Conservation (phyloP, 2,888 invertebrate species). For the Campopleginae sp. region DNA sequence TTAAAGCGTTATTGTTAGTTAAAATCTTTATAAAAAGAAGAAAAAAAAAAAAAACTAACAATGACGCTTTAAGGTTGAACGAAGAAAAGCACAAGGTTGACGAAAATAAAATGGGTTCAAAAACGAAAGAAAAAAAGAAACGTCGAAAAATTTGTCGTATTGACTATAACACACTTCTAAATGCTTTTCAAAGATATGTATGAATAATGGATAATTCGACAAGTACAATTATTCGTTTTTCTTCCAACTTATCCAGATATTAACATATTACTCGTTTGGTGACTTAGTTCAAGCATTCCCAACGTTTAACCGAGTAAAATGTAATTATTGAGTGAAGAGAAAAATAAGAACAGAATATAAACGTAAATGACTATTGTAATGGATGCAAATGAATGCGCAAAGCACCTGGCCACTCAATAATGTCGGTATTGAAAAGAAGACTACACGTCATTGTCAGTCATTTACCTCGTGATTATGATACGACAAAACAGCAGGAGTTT, state of each 20-base stretch:
- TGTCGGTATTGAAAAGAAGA: constrained; percentile 31
- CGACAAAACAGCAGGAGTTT: constrained; percentile 26
- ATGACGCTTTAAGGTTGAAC: constrained; percentile 29
- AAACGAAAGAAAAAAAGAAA: constrained; percentile 5
- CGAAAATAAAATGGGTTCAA: neutral
- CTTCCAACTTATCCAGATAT: neutral
- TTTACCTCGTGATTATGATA: constrained; percentile 45
- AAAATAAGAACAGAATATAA: constrained; percentile 6
- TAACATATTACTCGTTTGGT: constrained; percentile 31
- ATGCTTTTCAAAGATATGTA: constrained; percentile 34
- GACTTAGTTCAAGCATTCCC: neutral
- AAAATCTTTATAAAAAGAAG: no score
- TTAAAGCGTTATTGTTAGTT: no score
- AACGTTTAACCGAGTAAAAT: neutral
- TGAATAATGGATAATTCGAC: constrained; percentile 1
- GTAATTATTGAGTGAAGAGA: constrained; percentile 2
- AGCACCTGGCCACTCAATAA: constrained; percentile 31
- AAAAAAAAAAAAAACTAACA: no score
- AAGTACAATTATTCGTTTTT: neutral
- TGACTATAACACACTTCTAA: constrained; percentile 10
- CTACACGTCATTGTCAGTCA: constrained; percentile 35
- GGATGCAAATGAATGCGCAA: constrained; percentile 32
- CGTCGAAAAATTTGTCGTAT: constrained; percentile 23
- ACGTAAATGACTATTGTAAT: constrained; percentile 13
- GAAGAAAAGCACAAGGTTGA: constrained; percentile 2